A percentile compares a stretch with the other conserved stretches of the same genome.
phyloP scores from a whole-genome alignment of 64 coral and sea anemone species.

The Anthopleura sola region DNA sequence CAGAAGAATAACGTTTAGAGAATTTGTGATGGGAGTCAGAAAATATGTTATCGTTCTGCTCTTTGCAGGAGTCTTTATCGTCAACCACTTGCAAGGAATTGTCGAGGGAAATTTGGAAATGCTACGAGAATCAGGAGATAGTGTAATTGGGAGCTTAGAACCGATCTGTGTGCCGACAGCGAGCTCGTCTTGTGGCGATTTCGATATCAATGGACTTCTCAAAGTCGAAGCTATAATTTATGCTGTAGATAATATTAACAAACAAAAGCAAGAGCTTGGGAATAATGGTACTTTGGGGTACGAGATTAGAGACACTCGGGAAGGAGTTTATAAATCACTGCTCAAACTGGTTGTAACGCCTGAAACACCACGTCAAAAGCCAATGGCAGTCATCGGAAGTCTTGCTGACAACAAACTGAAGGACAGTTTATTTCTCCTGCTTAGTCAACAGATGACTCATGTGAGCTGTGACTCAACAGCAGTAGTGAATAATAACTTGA shows the following conservation, averaged over 20 bases:
- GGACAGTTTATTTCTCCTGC: slow-evolving; percentile 17
- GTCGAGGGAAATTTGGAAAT: neutral
- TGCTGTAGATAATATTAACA: slow-evolving; percentile 31
- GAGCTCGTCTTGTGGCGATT: neutral
- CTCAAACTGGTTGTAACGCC: neutral
- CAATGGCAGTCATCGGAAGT: slow-evolving; percentile 31
- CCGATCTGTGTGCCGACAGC: slow-evolving; percentile 16
- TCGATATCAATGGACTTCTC: slow-evolving; percentile 40
- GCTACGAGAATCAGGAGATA: slow-evolving; percentile 22
- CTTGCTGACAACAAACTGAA: slow-evolving; percentile 6
- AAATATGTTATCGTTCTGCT: neutral
- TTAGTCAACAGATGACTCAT: slow-evolving; percentile 41
- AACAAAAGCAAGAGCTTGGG: neutral
- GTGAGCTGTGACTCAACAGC: slow-evolving; percentile 76
- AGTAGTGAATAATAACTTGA: slow-evolving; percentile 6
- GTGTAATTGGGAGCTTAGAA: slow-evolving; percentile 39
- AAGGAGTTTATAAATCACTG: neutral
- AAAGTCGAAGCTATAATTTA: slow-evolving; percentile 69
- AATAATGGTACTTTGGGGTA: slow-evolving; percentile 31
- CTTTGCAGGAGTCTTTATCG: neutral
- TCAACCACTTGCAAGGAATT: neutral
- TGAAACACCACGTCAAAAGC: neutral
- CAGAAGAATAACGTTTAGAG: neutral
- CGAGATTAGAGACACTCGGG: slow-evolving; percentile 48
- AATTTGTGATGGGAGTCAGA: neutral